Conservation (phyloP, 2,113 vertebrate species). For the Sinocyclocheilus anophthalmus region DNA sequence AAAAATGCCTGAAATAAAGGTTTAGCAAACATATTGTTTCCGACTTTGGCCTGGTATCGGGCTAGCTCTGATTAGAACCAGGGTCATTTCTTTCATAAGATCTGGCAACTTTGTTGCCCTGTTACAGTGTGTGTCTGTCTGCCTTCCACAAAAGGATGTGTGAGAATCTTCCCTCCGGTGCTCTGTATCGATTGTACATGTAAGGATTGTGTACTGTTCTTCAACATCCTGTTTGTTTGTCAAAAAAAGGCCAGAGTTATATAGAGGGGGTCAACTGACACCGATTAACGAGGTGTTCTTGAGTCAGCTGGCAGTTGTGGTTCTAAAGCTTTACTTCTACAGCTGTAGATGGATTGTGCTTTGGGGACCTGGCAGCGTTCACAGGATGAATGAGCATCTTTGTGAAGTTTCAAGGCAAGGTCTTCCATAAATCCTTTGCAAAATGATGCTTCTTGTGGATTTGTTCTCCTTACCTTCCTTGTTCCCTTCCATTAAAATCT, state of each 20-base stretch:
- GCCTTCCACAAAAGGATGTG: neutral
- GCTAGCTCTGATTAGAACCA: neutral
- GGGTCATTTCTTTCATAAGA: conserved; percentile 12
- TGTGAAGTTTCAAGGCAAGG: conserved; percentile 23
- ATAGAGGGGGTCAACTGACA: conserved; percentile 30
- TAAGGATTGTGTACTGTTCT: conserved; percentile 11
- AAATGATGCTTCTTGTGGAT: conserved; percentile 18
- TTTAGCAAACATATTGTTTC: neutral
- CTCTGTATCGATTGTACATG: conserved; percentile 26
- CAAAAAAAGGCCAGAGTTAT: neutral
- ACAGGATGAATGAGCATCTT: conserved; percentile 17
- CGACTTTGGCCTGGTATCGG: neutral
- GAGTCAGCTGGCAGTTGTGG: too few relatives aligned
- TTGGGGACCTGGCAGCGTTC: neutral
- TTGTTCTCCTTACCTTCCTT: conserved; percentile 14
- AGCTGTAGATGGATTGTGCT: conserved; percentile 21
- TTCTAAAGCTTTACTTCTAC: conserved; percentile 12
- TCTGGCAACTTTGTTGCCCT: neutral
- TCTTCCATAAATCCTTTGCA: conserved; percentile 34
- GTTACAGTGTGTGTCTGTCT: neutral
- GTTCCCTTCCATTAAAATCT: conserved; percentile 12
- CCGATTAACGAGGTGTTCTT: too few relatives aligned
- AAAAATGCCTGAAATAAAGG: neutral
- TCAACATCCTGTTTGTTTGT: conserved; percentile 23
- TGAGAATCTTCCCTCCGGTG: conserved; percentile 14